Evolutionary conservation across 2,113 vertebrate genomes (phyloP), one percentile per base, ranked within the genome.

Genomic region (Tursiops truncatus): DNA sequence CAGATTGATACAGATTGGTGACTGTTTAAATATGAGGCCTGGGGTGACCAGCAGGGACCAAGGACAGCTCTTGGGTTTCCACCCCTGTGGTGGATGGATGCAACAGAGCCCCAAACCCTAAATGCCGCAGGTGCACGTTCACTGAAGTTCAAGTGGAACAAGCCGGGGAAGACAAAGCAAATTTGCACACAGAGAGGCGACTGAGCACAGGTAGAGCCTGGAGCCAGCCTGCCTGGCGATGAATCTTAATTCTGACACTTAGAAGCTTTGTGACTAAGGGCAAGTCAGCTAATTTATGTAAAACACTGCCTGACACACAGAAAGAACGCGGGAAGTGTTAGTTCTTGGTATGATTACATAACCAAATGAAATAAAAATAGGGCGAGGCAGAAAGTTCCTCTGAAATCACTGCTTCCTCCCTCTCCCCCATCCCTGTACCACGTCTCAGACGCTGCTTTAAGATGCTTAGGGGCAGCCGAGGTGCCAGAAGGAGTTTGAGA

Each of bases 381-480:
- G 60, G n/a, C 56, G n/a, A 44, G 31, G 53, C 90, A 36, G 47
- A 5, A 25, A 41, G 65, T 23, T 65, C 15, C 80, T 47, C 2
- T 9, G 0, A 1, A 17, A n/a, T 36, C 21, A 0, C 50, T 0
- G 13, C 15, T 21, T 18, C 18, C 67, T 21, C 50, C 58, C 31
- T 6, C 1, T 0, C 26, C 18, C 50, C 38, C 60, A 60, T 9
- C 38, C 71, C 25, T 6, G 28, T 4, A 2, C 25, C 38, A 8
- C 8, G 6, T 13, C 44, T 81, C 1, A 68, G 67, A 60, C 5
- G 0, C 33, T 6, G 38, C 14, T 76, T 2, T 17, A 26, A 71
- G 73, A 13, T 14, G 50, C 10, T 47, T 3, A 18, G n/a, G 56
- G n/a, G 7, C 8, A 18, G 28, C 8, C 0, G 50, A 38, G 17